These are phyloP conservation scores for Notamacropus eugenii DNA, from an alignment of 2,797 vertebrate species.

Conservation along the genomic window DNA sequence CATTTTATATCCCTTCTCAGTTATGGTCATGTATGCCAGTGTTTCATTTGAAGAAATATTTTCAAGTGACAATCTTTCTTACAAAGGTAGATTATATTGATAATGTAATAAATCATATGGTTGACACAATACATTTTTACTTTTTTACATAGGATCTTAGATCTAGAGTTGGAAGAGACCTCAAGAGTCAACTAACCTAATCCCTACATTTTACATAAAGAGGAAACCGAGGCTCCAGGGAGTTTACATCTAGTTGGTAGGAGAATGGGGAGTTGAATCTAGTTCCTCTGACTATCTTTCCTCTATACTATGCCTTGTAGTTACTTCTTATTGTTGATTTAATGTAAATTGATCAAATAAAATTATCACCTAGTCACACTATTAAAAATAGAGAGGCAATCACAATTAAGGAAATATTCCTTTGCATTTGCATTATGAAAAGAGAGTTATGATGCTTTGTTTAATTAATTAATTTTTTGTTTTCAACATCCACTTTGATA, in stretches of 20 bases:
- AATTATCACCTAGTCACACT: neutral
- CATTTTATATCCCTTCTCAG: conserved; percentile 21
- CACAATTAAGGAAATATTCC: neutral
- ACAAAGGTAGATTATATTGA: neutral
- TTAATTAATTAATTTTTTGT: no score
- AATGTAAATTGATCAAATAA: neutral
- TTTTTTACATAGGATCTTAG: neutral
- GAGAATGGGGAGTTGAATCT: neutral
- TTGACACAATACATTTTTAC: neutral
- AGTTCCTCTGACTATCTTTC: neutral
- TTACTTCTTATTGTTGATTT: neutral
- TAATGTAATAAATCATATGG: neutral
- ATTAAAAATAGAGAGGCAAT: neutral
- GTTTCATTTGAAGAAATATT: conserved; percentile 18
- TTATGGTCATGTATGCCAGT: neutral
- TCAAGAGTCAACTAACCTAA: neutral
- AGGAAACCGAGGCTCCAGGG: neutral
- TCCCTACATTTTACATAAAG: neutral
- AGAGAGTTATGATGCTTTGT: neutral
- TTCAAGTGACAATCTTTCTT: neutral
- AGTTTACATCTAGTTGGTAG: neutral
- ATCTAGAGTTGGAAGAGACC: neutral
- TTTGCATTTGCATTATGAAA: neutral
- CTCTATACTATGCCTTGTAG: neutral
- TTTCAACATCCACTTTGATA: no score